Evolutionary conservation across 2,888 invertebrate species (phyloP), one percentile per base, ranked within the genome.

Genomic region (Diaperis boleti): DNA sequence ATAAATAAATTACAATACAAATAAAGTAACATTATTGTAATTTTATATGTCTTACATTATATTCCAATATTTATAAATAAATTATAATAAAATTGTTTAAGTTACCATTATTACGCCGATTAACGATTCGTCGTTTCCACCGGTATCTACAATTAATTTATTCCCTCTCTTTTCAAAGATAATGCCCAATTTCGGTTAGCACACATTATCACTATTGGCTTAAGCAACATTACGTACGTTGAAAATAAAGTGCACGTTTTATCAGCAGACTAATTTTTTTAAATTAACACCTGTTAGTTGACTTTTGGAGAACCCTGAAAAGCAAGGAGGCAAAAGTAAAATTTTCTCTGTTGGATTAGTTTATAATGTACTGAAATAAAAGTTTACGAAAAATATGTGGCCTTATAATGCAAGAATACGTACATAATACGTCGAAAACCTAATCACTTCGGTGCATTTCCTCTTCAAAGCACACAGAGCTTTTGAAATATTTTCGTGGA

Each of bases 21-120:
- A 61, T 65, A 66, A 68, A 69, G 45, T 67, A 69, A 69, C 66
- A 61, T 66, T 70, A 73, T 73, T 74, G 74, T 76, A 74, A 76
- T 76, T 76, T 76, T 76, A 73, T 76, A 76, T 75, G 72, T 73
- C 71, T 72, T 66, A 66, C 71, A 64, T 55, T 59, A 59, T 67
- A 68, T 66, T 68, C 66, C 70, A 69, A 72, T 64, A 69, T 76
- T 76, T 76, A 67, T 76, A 73, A 74, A 76, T 75, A 75, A 74
- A 76, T 69, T 49, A 65, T 55, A 64, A 62, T 66, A 69, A 66
- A 71, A 67, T 65, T 60, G 62, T 61, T 41, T 22, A 26, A 18
- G n/a, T 31, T 13, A 18, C 52, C 14, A 39, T 55, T 61, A 55
- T 42, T 60, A 15, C 18, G 35, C 33, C 13, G 37, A n/a, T n/a